Conservation (phyloP, 2,113 vertebrate species). For the Callaeas wilsoni region DNA sequence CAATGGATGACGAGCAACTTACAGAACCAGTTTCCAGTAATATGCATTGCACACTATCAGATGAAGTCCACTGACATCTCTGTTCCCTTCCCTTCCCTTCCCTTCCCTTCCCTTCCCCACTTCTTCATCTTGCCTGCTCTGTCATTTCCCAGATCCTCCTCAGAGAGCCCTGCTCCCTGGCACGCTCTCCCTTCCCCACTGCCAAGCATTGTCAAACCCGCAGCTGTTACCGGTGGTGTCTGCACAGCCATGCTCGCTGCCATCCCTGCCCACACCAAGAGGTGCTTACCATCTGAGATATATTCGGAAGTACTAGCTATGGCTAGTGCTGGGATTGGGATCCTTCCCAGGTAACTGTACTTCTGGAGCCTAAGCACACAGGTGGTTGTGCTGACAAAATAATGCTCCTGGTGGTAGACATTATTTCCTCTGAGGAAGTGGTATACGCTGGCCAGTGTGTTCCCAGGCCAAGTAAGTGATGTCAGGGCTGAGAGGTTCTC, state of each 20-base stretch:
- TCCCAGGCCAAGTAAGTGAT: background rate
- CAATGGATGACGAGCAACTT: slow-evolving; percentile 5
- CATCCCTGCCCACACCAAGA: background rate
- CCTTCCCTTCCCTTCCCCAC: background rate
- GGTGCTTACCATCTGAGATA: rapidly evolving
- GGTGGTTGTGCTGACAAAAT: background rate
- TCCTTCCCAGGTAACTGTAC: background rate
- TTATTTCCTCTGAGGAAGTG: background rate
- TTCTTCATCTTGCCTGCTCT: background rate
- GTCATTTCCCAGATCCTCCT: background rate
- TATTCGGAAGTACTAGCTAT: background rate
- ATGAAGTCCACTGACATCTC: slow-evolving; percentile 27
- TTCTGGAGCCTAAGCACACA: background rate
- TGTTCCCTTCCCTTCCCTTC: background rate
- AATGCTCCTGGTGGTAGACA: background rate
- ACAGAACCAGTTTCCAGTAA: slow-evolving; percentile 26
- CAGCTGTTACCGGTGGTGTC: background rate
- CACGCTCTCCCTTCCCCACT: background rate
- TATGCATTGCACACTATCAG: slow-evolving; percentile 1
- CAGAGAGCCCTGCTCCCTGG: background rate
- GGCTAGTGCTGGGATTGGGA: background rate
- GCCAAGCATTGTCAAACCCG: background rate
- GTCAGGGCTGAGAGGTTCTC: background rate
- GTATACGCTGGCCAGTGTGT: background rate
- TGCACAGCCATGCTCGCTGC: background rate